A percentile compares a stretch with the other conserved stretches of the same genome.
phyloP scores from a whole-genome alignment of 1,140 invertebrate genomes.

The Oryctes rhinoceros region DNA sequence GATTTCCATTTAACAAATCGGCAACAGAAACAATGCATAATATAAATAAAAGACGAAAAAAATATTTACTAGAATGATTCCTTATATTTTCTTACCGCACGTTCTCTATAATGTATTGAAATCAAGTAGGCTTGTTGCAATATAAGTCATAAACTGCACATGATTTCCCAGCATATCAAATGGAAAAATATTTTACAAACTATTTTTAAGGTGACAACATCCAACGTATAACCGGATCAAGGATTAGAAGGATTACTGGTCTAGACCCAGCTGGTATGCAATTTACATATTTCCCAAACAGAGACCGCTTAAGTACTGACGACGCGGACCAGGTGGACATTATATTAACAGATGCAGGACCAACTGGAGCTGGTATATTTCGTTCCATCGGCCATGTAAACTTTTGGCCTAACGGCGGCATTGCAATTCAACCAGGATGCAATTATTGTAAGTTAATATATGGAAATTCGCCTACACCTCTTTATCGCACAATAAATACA shows the following conservation, averaged over 20 bases:
- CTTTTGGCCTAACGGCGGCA: conserved; percentile 38
- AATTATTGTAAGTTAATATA: conserved; percentile 28
- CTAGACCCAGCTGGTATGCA: conserved; percentile 42
- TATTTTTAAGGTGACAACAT: conserved; percentile 22
- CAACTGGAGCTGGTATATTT: conserved; percentile 16
- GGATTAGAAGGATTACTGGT: conserved; percentile 41
- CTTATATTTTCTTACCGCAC: too few species aligned
- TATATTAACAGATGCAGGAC: conserved; percentile 29
- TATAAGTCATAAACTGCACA: too few species aligned
- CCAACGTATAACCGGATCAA: neutral
- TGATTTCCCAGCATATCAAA: too few species aligned
- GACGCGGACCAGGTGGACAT: conserved; percentile 24
- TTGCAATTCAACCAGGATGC: conserved; percentile 33
- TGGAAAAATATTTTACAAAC: too few species aligned
- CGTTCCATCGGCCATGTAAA: conserved; percentile 31
- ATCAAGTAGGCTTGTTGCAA: too few species aligned
- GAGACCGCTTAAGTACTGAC: neutral
- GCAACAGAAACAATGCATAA: too few species aligned
- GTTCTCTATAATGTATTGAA: too few species aligned
- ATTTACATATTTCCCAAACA: conserved; percentile 11
- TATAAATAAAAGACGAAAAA: too few species aligned
- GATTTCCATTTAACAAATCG: too few species aligned
- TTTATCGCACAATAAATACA: too few species aligned
- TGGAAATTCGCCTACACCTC: neutral
- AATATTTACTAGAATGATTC: too few species aligned